These are phyloP conservation scores for Mola mola DNA, from an alignment of 2,113 vertebrate genomes.

Conservation along the genomic window DNA sequence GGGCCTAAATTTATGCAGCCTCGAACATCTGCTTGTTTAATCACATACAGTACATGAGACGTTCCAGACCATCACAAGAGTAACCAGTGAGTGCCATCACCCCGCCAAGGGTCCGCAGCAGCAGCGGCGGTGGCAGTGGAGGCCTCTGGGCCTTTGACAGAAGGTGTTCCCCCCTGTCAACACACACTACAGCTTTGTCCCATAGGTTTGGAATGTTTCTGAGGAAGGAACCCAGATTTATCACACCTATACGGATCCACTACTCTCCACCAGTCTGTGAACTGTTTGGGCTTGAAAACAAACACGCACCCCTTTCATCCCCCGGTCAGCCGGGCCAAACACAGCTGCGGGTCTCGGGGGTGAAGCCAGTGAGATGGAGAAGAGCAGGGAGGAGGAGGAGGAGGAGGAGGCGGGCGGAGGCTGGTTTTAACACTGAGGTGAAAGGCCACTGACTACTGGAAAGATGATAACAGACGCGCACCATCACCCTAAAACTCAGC, in stretches of 20 bases:
- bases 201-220: conserved; percentile 64
- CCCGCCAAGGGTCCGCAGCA: background rate
- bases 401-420: background rate
- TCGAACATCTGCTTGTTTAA: conserved; percentile 42
- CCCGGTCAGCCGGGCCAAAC: conserved; percentile 57
- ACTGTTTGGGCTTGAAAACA: conserved; percentile 63
- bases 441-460: conserved; percentile 21
- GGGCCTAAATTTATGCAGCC: conserved; percentile 24
- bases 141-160: conserved; percentile 14
- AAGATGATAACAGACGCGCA: conserved; percentile 21
- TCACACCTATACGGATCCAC: conserved; percentile 63
- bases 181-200: conserved; percentile 56
- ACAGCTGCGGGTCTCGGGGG: conserved; percentile 67
- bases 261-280: conserved; percentile 63
- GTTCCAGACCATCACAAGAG: conserved; percentile 26
- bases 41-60: conserved; percentile 1
- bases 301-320: conserved; percentile 50
- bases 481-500: conserved; percentile 9
- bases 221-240: conserved; percentile 61
- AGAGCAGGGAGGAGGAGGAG: conserved; percentile 3
- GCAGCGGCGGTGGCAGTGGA: too few relatives aligned
- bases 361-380: conserved; percentile 28
- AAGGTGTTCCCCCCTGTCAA: conserved; percentile 42
- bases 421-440: conserved; percentile 59
- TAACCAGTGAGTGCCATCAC: conserved; percentile 7